Evolutionary conservation across 2,113 vertebrate species (phyloP), one percentile per base, ranked within the genome.

Genomic region (Gadus chalcogrammus): DNA sequence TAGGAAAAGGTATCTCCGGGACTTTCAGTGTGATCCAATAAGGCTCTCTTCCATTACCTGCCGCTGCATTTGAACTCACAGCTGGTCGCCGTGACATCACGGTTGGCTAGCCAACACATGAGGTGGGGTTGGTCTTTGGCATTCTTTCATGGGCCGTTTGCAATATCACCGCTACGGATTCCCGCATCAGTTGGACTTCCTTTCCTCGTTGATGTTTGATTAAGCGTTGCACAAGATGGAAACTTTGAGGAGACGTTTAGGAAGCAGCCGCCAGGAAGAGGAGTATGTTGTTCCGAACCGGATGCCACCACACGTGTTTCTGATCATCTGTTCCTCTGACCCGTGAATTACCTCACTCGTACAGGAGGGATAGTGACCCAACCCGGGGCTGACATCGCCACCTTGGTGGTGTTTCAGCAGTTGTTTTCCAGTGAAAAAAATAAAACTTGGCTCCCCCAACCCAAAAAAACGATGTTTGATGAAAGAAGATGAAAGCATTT

Each of bases 261-360:
- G 64, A 77, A 71, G 38, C 20, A 55, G 62, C 66, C 59, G 3
- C 61, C 15, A 52, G 76, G 72, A 60, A 75, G 81, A 80, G 71
- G 72, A 67, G 76, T 20, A 1, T 16, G 55, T 9, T 48, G 9
- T 12, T 48, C 42, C 42, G 9, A 48, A 48, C 42, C 42, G 68
- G 64, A 67, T 27, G 76, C 64, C 68, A 58, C 69, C 62, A 78
- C 75, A 82, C 73, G 73, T 84, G 75, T 74, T 79, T 81, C 76
- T 82, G 68, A 79, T 80, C 35, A 64, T 78, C 70, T 76, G 22
- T 67, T 78, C 59, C 68, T 79, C 55, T 73, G 72, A 79, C 71
- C 35, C 66, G 78, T 75, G 53, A 17, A 69, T 78, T 79, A 69
- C 70, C 70, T 79, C 62, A 68, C 65, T 20, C 15, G 55, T n/a